Conservation (phyloP, 1,140 invertebrate species). For the Leucophenga varia region DNA sequence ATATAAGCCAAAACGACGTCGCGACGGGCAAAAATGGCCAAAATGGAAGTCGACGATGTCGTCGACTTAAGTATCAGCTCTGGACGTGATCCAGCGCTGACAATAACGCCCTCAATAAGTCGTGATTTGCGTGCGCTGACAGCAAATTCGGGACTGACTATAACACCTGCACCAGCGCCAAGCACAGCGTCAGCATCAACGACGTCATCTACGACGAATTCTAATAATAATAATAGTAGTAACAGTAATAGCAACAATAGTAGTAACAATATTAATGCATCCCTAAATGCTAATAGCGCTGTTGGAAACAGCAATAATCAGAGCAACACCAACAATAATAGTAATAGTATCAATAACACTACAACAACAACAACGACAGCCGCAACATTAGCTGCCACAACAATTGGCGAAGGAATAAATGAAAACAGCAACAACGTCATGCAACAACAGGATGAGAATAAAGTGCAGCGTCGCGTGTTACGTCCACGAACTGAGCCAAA, state of each 20-base stretch:
- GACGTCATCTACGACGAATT: constrained; percentile 10
- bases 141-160: constrained; percentile 47
- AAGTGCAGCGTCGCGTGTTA: constrained; percentile 65
- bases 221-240: constrained; percentile 9
- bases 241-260: constrained; percentile 11
- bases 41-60: constrained; percentile 66
- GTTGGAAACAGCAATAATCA: constrained; percentile 6
- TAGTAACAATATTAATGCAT: too few relatives aligned
- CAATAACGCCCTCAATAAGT: constrained; percentile 46
- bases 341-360: constrained; percentile 7
- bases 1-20: constrained; percentile 44
- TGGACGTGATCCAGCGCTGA: constrained; percentile 48
- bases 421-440: constrained; percentile 10
- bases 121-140: constrained; percentile 46
- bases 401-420: constrained; percentile 11
- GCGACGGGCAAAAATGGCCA: constrained; percentile 59
- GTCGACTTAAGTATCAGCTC: constrained; percentile 62
- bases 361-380: neutral
- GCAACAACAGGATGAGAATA: constrained; percentile 35
- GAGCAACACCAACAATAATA: constrained; percentile 2
- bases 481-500: constrained; percentile 75
- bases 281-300: too few relatives aligned
- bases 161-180: constrained; percentile 42
- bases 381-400: constrained; percentile 1
- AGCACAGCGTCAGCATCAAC: constrained; percentile 2